These are phyloP conservation scores for Ichneumoninae sp. DNA, from an alignment of 2,888 invertebrate species.

Conservation along the genomic window DNA sequence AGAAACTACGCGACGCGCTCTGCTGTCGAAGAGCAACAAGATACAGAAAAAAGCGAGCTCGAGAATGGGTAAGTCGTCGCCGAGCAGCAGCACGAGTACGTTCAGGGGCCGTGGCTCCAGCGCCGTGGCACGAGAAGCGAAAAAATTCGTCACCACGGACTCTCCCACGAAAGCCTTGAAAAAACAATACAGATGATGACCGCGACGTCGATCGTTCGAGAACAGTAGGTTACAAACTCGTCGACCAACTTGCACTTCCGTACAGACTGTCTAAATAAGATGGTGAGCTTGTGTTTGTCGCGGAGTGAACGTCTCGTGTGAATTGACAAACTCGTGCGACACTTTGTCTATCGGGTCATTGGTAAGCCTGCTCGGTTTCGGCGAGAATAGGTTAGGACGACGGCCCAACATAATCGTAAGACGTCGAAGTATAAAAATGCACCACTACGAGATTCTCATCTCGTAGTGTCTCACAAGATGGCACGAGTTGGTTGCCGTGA, in stretches of 20 bases:
- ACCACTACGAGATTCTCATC: neutral
- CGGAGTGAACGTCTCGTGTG: neutral
- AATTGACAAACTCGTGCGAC: neutral
- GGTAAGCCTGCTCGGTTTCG: neutral
- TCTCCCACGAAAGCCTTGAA: slow-evolving; percentile 46
- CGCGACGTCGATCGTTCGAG: neutral
- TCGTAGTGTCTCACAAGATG: neutral
- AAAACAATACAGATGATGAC: slow-evolving; percentile 60
- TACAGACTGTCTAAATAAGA: neutral
- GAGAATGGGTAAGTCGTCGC: slow-evolving; percentile 43
- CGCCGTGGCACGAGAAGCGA: slow-evolving; percentile 70
- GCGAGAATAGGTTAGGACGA: neutral
- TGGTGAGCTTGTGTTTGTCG: neutral
- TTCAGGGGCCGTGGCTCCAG: slow-evolving; percentile 59
- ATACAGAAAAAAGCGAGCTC: slow-evolving; percentile 52
- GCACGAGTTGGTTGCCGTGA: neutral
- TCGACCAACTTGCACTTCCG: neutral
- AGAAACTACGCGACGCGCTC: slow-evolving; percentile 34
- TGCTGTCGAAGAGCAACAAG: slow-evolving; percentile 42
- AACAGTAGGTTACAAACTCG: neutral
- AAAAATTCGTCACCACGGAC: slow-evolving; percentile 70
- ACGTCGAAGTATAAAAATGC: neutral
- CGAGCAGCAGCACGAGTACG: slow-evolving; percentile 56
- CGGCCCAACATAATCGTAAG: neutral
- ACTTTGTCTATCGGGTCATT: neutral